Base-by-base conservation (phyloP, 2,888 invertebrate genomes). In the Pristionchus mayeri region DNA sequence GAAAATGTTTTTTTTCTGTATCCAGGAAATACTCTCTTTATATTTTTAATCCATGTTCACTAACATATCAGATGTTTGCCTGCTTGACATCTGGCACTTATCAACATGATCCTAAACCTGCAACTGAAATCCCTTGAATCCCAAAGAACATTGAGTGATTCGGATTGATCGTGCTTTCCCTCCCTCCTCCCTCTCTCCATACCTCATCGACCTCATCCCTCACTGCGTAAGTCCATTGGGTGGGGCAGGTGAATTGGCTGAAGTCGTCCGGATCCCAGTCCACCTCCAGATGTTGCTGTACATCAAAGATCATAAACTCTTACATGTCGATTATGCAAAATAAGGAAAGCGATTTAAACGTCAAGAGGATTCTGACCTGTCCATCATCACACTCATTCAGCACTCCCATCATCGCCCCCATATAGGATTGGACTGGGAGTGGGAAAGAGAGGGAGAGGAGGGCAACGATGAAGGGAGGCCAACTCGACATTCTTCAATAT, bases 301-400 rank as follows among this genome's bases (percentile, higher is more conserved):
- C 11, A 24, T 40, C 21, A 50, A 50, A 40, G 11, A 80, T 80
- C 40, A 44, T 24, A n/a, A 13, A 4, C 16, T 13, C 54, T 21
- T 54, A 13, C n/a, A 40, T 3, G 7, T 44, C n/a, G n/a, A n/a
- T n/a, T n/a, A n/a, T n/a, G n/a, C n/a, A n/a, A n/a, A n/a, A n/a
- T n/a, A n/a, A n/a, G n/a, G n/a, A n/a, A n/a, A n/a, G n/a, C n/a
- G n/a, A n/a, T n/a, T n/a, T n/a, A n/a, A n/a, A n/a, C n/a, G n/a
- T n/a, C n/a, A n/a, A n/a, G n/a, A n/a, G n/a, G n/a, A n/a, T 57
- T 3, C 24, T 79, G 4, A 95, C 95, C 93, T 95, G 94, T 78
- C 94, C 96, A 94, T 96, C 95, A 92, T 96, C 96, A 92, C 96
- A 96, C 0, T 93, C 87, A 0, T 91, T 87, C 40, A 93, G 89